A percentile compares a stretch with the other conserved stretches of the same genome.
These are phyloP conservation scores for Harpagifer antarcticus DNA, from an alignment of 2,797 vertebrate genomes.

Conservation along the genomic window DNA sequence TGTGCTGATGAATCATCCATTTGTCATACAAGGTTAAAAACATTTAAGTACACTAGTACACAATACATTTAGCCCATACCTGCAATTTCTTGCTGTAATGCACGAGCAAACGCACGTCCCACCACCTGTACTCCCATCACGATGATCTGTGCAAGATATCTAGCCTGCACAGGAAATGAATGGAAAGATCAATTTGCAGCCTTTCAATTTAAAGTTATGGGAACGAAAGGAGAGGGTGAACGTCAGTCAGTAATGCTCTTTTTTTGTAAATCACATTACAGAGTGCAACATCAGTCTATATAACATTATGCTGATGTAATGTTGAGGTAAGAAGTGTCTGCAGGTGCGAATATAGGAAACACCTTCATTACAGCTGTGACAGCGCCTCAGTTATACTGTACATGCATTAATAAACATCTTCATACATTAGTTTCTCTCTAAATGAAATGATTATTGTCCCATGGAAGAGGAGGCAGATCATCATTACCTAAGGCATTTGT, in stretches of 20 bases:
- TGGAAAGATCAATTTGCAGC: background rate
- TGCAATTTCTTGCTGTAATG: constrained; percentile 93
- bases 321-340: background rate
- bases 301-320: background rate
- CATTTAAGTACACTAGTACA: background rate
- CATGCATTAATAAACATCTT: fast-evolving
- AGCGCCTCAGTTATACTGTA: background rate
- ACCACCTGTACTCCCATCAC: constrained; percentile 96
- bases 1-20: background rate
- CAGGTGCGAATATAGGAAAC: background rate
- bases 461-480: background rate
- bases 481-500: background rate
- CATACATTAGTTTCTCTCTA: background rate
- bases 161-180: constrained; percentile 84
- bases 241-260: background rate
- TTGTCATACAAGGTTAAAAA: background rate
- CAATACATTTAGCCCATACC: constrained; percentile 79
- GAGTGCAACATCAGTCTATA: background rate
- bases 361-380: background rate
- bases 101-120: constrained; percentile 93
- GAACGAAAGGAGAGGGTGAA: background rate
- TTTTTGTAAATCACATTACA: background rate
- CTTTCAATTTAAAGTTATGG: background rate
- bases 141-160: constrained; percentile 95
- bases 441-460: background rate